Evolutionary conservation across 92 coral and sea anemone genomes (phyloP), one percentile per base, ranked within the genome.

Genomic region (Porites rus): DNA sequence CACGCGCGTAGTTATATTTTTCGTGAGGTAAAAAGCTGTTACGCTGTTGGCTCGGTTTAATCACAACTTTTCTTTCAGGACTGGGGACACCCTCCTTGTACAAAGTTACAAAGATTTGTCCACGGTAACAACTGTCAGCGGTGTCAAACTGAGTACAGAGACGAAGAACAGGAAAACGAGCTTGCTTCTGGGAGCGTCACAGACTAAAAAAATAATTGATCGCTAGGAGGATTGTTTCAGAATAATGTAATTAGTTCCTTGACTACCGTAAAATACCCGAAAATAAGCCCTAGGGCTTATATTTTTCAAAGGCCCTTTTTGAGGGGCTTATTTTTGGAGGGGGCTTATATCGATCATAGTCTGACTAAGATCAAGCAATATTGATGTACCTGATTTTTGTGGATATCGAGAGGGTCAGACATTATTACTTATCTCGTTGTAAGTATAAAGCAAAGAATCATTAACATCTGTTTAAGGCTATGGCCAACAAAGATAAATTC

Each of bases 111-210:
- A 80, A 91, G 97, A 50, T 97, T 97, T 72, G 98, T 97, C 86
- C 99, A 97, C 84, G 98, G 99, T 78, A 91, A 89, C 54, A 91
- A 95, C 85, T 97, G 99, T 81, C 93, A 91, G 90, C 98, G 99
- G 81, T 95, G 95, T 88, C 90, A 94, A 77, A 65, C 78, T 12
- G 98, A 94, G 79, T 90, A 92, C 87, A 73, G 71, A 83, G 80
- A 74, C 0, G 72, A 61, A 13, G 28, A 28, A 1, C 64, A 8
- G 50, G 80, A 62, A 74, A 63, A 74, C 43, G 87, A 74, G 1
- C 8, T 70, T 38, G 65, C 67, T 66, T 22, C 69, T 9, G 77
- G 59, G 60, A 68, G 69, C 19, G 59, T 10, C 65, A 70, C 74
- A 18, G 77, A 81, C 24, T 71, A 70, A 54, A 8, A n/a, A 53